Conservation (phyloP, 1,140 invertebrate species). For the Acromyrmex heyeri region DNA sequence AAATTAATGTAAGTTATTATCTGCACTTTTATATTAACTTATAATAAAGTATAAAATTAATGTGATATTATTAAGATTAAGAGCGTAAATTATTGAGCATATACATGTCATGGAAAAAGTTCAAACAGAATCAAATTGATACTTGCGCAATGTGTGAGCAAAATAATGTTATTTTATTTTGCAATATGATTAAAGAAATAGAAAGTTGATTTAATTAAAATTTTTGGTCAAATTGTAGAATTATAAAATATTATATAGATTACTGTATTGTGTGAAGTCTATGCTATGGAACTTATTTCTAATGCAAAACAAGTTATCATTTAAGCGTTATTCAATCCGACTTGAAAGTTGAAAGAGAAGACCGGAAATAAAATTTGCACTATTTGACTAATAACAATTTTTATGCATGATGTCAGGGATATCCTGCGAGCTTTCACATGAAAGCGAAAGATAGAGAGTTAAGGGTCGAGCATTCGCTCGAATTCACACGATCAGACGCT, state of each 20-base stretch:
- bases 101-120: background rate
- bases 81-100: conserved; percentile 1
- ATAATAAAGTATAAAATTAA: conserved; percentile 1
- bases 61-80: conserved; percentile 1
- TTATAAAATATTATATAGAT: background rate
- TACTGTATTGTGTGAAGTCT: background rate
- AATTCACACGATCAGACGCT: conserved; percentile 72
- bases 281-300: background rate
- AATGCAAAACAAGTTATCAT: background rate
- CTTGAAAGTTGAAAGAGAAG: background rate
- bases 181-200: background rate
- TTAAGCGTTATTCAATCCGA: background rate
- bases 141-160: background rate
- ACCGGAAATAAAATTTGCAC: background rate
- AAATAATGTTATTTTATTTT: conserved; percentile 1
- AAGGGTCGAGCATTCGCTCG: conserved; percentile 67
- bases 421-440: conserved; percentile 41
- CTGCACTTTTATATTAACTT: background rate
- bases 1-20: background rate
- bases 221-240: background rate
- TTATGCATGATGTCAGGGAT: conserved; percentile 43
- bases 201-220: background rate
- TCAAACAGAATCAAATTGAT: background rate
- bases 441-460: conserved; percentile 34
- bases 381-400: conserved; percentile 57